Evolutionary conservation across 1,140 invertebrate genomes (phyloP), one percentile per base, ranked within the genome.

Genomic region (Plectrocnemia conspersa): DNA sequence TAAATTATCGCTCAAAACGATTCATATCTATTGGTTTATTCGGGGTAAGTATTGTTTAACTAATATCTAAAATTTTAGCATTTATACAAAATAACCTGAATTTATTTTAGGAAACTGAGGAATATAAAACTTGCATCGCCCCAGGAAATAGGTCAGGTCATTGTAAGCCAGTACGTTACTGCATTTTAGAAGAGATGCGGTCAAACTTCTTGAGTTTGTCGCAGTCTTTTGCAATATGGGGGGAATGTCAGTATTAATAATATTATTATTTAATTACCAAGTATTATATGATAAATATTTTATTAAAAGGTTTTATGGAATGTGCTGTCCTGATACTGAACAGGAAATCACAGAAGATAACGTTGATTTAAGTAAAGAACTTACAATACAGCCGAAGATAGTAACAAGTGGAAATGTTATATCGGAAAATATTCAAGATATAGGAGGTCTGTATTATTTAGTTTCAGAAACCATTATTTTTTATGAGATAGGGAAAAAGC

Each of bases 251-350:
- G 18, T 44, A 24, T 44, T 25, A n/a, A 3, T n/a, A 42, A 22
- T 25, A 25, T 47, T 9, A 48, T 44, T 44, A 23, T 9, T 22
- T 3, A 32, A 33, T 32, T 15, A 9, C 13, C 19, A 3, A 29
- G 19, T 46, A 18, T 25, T 41, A 21, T 41, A 6, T 18, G 9
- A 41, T n/a, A n/a, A n/a, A n/a, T n/a, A 29, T 29, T 29, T 29
- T 7, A 29, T 7, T 29, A 29, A 7, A 6, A 29, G 27, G n/a
- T 29, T 7, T 29, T 29, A 7, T n/a, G 45, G 45, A 19, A 21
- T 35, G 18, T 50, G 47, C 13, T 50, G 47, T 35, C 47, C 47
- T 15, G 29, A 47, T 35, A 11, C 35, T 16, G 21, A 6, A 13
- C 7, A 21, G 11, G 32, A 47, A 19, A 47, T 33, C 35, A 25